These are phyloP conservation scores for Merodon equestris DNA, from an alignment of 2,888 invertebrate genomes.

Conservation along the genomic window DNA sequence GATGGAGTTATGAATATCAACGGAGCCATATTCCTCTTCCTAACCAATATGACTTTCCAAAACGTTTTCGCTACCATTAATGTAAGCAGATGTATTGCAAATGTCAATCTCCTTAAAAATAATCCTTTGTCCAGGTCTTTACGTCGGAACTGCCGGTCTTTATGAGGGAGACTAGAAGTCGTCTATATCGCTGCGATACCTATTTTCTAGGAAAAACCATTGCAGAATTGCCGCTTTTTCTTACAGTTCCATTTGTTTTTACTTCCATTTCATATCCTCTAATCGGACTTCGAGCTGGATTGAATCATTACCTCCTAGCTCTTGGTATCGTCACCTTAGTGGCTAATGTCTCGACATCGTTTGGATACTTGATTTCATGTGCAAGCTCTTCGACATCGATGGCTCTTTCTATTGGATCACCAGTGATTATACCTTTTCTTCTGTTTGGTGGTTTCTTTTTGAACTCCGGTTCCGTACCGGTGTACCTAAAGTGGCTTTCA, in stretches of 20 bases:
- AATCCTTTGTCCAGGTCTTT: slow-evolving; percentile 84
- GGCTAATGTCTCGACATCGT: slow-evolving; percentile 92
- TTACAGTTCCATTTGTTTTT: slow-evolving; percentile 90
- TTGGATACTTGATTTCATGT: slow-evolving; percentile 95
- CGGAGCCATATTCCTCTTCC: slow-evolving; percentile 92
- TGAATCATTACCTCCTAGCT: slow-evolving; percentile 85
- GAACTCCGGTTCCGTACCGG: slow-evolving; percentile 92
- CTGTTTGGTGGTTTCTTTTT: slow-evolving; percentile 97
- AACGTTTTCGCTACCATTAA: slow-evolving; percentile 96
- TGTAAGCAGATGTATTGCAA: slow-evolving; percentile 79
- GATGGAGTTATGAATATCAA: slow-evolving; percentile 97
- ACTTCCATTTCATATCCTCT: slow-evolving; percentile 91
- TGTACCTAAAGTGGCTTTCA: slow-evolving; percentile 91
- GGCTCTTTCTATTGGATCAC: slow-evolving; percentile 94
- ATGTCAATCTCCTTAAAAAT: neutral
- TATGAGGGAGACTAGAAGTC: slow-evolving; percentile 91
- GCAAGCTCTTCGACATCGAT: slow-evolving; percentile 90
- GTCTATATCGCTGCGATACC: slow-evolving; percentile 93
- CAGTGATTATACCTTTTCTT: slow-evolving; percentile 94
- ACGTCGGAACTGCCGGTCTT: slow-evolving; percentile 94
- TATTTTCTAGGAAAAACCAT: slow-evolving; percentile 95
- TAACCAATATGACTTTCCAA: slow-evolving; percentile 96
- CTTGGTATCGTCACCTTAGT: slow-evolving; percentile 88
- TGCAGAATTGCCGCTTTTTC: slow-evolving; percentile 92
- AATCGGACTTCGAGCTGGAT: slow-evolving; percentile 88